Evolutionary conservation across 2,888 invertebrate genomes (phyloP), one percentile per base, ranked within the genome.

Genomic region (Cepaea hortensis): DNA sequence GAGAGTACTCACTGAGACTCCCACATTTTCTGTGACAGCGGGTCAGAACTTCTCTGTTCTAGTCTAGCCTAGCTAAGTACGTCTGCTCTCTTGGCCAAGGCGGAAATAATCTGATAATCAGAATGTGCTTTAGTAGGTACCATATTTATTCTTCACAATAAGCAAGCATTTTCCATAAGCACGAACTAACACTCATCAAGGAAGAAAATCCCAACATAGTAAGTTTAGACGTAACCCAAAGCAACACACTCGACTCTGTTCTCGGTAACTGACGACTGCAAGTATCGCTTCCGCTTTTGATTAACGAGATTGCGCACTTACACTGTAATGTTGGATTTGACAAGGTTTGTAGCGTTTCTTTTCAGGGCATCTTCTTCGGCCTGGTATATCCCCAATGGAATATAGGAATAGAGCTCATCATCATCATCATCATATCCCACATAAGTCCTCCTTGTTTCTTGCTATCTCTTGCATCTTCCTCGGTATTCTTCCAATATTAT

Each of bases 191-290:
- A 13, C 48, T 76, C 5, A 68, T 18, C 50, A 50, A 50, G 50
- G 76, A 76, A 76, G 50, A 18, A 23, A 76, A 50, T 20, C 50
- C 50, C 5, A 48, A 20, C 48, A 9, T 50, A 55, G 50, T 48
- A 50, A 48, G 76, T 75, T 48, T 15, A 20, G 65, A 18, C 9
- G 50, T 62, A 65, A 84, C 77, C 77, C 77, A 65, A 48, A 48
- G n/a, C 23, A 84, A 70, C 35, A 80, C 80, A 80, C 80, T 70
- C 35, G 7, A 80, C 80, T 50, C 80, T 70, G n/a, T 85, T 85
- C 85, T 85, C 80, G 85, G 85, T 80, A 85, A 80, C 85, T 72
- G 48, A 35, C 80, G 80, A 80, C 73, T 80, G 46, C 65, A 85
- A 85, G 85, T 85, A 79, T 72, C 85, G 80, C 61, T 68, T 46